Percentiles rank a stretch among this genome's conserved stretches.
phyloP scores from a whole-genome alignment of 2,113 vertebrate genomes.

The Chroicocephalus ridibundus region DNA sequence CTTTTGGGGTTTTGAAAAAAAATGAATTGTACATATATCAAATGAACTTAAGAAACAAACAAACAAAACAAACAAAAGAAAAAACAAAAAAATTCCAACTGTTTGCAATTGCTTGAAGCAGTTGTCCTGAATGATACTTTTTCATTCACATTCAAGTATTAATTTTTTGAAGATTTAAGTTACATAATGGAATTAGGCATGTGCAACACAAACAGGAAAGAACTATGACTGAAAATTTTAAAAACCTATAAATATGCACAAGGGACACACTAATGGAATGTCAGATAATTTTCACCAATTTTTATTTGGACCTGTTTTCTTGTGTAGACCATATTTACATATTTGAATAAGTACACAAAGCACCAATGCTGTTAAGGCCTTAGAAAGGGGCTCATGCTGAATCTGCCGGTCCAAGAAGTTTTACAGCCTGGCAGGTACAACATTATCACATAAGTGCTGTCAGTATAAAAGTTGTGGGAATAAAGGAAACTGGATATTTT shows the following conservation, averaged over 20 bases:
- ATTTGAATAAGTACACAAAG: slow-evolving; percentile 96
- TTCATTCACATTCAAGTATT: slow-evolving; percentile 83
- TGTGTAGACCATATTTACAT: slow-evolving; percentile 97
- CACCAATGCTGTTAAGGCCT: slow-evolving; percentile 94
- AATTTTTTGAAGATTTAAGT: slow-evolving; percentile 88
- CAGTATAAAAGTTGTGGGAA: slow-evolving; percentile 88
- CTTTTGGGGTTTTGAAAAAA: slow-evolving; percentile 76
- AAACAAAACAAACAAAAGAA: slow-evolving; percentile 18
- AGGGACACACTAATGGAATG: slow-evolving; percentile 91
- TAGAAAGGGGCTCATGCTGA: slow-evolving; percentile 82
- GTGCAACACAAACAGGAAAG: slow-evolving; percentile 83
- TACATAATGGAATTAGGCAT: slow-evolving; percentile 87
- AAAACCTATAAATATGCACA: slow-evolving; percentile 93
- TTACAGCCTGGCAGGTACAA: slow-evolving; percentile 88
- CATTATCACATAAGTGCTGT: slow-evolving; percentile 94
- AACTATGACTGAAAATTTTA: slow-evolving; percentile 77
- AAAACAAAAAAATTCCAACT: slow-evolving; percentile 25
- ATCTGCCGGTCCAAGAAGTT: slow-evolving; percentile 84
- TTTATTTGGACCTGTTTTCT: slow-evolving; percentile 93
- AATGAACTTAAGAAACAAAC: slow-evolving; percentile 74
- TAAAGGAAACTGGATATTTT: slow-evolving; percentile 94
- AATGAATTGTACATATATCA: slow-evolving; percentile 81
- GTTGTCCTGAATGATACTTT: slow-evolving; percentile 83
- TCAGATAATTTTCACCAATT: slow-evolving; percentile 91
- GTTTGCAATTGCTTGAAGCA: slow-evolving; percentile 80